Base-by-base conservation (phyloP, 2,888 invertebrate genomes). In the Branchellion lobata region DNA sequence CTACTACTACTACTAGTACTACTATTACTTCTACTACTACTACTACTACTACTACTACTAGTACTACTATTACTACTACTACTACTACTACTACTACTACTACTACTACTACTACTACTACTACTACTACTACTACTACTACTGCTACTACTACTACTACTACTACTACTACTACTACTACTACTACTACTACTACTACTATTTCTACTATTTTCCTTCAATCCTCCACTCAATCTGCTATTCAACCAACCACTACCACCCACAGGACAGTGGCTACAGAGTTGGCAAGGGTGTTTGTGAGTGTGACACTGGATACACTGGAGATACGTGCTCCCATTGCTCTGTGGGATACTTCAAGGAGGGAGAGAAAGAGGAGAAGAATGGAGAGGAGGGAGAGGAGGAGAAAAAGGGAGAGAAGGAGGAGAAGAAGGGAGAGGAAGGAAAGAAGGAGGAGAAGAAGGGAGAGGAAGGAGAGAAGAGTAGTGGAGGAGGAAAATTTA, bases 201-300 rank as follows among this genome's bases (percentile, higher is more conserved):
- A 40, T 14, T 8, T 14, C 40, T 14, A 40, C 40, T 14, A 40
- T 14, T 8, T 40, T 40, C 40, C 40, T 14, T 14, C 40, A 5
- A 40, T 40, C 40, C 40, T 8, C n/a, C n/a, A n/a, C n/a, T n/a
- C n/a, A n/a, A n/a, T n/a, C n/a, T n/a, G n/a, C n/a, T n/a, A n/a
- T n/a, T n/a, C n/a, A n/a, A n/a, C n/a, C n/a, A n/a, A n/a, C n/a
- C n/a, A n/a, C n/a, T n/a, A n/a, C n/a, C n/a, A n/a, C n/a, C n/a
- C 51, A 21, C 82, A 90, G 90, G 97, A 97, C 0, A 92, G 92
- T 82, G 96, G 97, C 0, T 96, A 95, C 0, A 90, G 97, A 71
- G 94, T 94, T 87, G 98, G 97, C 0, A 94, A 92, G 85, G 98
- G 97, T 0, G 91, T 92, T 81, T 98, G 98, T 86, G 88, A 90